Conservation (phyloP, 2,797 vertebrate genomes). For the Pogoniulus pusillus region DNA sequence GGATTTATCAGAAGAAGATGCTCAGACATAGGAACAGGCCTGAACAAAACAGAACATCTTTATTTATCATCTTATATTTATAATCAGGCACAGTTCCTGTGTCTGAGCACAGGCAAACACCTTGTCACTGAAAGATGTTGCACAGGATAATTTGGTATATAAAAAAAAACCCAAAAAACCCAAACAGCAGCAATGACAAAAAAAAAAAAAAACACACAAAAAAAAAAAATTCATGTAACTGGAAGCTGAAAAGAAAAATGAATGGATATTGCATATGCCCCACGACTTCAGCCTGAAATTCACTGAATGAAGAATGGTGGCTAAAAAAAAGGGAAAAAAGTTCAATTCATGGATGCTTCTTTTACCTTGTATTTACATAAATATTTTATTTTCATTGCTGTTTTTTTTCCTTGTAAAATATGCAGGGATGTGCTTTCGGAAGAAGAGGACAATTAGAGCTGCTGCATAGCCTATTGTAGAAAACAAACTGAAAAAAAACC, state of each 20-base stretch:
- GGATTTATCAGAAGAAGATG: neutral
- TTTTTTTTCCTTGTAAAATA: neutral
- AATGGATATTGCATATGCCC: neutral
- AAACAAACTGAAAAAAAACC: constrained; percentile 41
- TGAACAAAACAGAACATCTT: neutral
- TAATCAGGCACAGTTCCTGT: neutral
- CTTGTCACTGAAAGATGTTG: neutral
- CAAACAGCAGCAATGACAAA: too few species aligned
- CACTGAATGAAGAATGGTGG: neutral
- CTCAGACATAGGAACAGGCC: neutral
- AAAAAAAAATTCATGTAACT: neutral
- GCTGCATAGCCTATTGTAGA: constrained; percentile 31
- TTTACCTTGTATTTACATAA: neutral
- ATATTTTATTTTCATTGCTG: neutral
- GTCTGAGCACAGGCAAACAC: neutral
- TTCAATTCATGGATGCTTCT: neutral
- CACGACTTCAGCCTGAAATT: neutral
- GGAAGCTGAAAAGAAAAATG: neutral
- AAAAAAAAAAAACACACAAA: too few species aligned
- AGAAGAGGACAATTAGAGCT: neutral
- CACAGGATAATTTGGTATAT: neutral
- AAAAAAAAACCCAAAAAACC: too few species aligned
- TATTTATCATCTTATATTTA: neutral
- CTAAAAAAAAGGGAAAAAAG: neutral
- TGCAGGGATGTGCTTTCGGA: neutral